Percentiles rank a stretch among this genome's conserved stretches.
phyloP scores from a whole-genome alignment of 2,113 vertebrate species.

The Onychorhynchus coronatus region DNA sequence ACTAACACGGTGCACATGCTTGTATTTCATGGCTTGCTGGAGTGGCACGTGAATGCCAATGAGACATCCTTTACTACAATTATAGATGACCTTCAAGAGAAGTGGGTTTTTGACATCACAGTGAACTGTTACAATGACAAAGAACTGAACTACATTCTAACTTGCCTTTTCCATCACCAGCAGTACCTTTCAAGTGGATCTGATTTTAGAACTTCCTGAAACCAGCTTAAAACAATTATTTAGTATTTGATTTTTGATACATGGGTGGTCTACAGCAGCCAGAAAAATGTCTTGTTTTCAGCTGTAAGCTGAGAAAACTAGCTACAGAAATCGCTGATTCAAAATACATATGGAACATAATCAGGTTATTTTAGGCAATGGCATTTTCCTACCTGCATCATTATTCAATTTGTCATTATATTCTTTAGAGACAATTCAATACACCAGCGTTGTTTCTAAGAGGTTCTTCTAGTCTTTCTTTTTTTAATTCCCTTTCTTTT shows the following conservation, averaged over 20 bases:
- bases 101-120: background rate
- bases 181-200: background rate
- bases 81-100: background rate
- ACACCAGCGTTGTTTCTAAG: background rate
- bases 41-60: background rate
- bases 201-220: background rate
- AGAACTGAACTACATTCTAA: background rate
- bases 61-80: background rate
- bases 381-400: background rate
- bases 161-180: background rate
- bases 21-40: background rate
- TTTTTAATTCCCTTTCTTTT: background rate
- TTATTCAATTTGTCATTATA: background rate
- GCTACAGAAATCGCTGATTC: background rate
- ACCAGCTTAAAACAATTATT: background rate
- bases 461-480: background rate
- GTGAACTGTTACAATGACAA: background rate
- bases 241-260: background rate
- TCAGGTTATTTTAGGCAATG: background rate
- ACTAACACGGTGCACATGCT: background rate
- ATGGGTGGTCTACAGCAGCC: background rate
- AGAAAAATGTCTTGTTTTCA: background rate
- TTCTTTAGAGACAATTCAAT: background rate
- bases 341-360: background rate
- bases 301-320: background rate